Evolutionary conservation across 2,888 invertebrate species (phyloP).

Genomic region (Campopleginae sp.): DNA sequence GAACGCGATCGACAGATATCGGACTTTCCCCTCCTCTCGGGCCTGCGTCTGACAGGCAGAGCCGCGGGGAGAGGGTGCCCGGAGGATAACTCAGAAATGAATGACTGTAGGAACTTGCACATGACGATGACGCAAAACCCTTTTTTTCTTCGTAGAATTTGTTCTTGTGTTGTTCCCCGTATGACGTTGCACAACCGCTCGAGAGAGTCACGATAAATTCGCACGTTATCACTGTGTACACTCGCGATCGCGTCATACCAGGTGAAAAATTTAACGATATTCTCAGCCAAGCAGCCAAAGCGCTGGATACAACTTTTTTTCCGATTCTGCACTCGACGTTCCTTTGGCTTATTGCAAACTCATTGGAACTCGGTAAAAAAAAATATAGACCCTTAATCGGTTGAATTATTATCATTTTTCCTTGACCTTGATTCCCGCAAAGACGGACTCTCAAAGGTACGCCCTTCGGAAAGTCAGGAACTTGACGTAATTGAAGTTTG

Average conservation of each 20-base stretch:
- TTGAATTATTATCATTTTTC: no score
- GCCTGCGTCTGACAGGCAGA: slow-evolving; percentile 10
- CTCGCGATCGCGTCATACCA: slow-evolving; percentile 33
- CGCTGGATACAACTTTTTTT: neutral
- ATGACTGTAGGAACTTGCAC: slow-evolving; percentile 35
- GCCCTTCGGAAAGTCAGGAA: no score
- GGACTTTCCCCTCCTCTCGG: neutral
- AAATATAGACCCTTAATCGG: no score
- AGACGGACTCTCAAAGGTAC: no score
- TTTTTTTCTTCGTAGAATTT: slow-evolving; percentile 39
- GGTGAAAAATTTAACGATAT: slow-evolving; percentile 31
- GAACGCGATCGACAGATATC: slow-evolving; percentile 32
- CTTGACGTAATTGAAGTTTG: no score
- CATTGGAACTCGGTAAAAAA: no score
- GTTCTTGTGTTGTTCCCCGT: neutral
- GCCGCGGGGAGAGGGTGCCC: slow-evolving; percentile 22
- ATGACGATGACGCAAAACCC: slow-evolving; percentile 45
- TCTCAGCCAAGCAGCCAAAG: slow-evolving; percentile 5
- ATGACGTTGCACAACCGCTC: slow-evolving; percentile 6
- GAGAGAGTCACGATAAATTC: slow-evolving; percentile 38
- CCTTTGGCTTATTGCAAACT: no score
- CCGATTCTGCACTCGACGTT: neutral
- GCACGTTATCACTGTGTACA: slow-evolving; percentile 39
- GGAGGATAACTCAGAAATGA: slow-evolving; percentile 44
- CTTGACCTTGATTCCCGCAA: no score